Evolutionary conservation across 23 tunicate genomes (phyloP), one percentile per base, ranked within the genome.

Genomic region (Ciona savignyi): DNA sequence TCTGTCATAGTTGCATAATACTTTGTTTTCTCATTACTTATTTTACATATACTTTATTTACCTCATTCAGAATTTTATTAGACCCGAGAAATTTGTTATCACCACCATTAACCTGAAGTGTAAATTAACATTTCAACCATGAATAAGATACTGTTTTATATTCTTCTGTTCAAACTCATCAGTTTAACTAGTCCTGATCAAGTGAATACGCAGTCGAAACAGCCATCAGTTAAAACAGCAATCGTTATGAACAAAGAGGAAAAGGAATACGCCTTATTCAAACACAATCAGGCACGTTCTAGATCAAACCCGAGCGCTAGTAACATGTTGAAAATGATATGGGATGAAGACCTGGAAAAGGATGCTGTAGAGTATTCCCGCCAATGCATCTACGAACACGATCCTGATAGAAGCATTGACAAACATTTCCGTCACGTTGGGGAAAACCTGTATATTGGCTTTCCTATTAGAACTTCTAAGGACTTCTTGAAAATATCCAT

Each of bases 341-440:
- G 92, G 92, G 83, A 85, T 69, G 73, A 78, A 49, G 70, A 63
- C 2, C 75, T 85, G 22, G 84, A 49, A 25, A 33, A 71, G 19
- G 27, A 74, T 27, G 92, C 93, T 0, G 34, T 70, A 32, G 77
- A 62, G 22, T 86, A 86, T 62, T 80, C 93, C 22, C 61, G 93
- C 30, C 62, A 70, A 48, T 86, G 93, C 67, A 64, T 86, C 15
- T 86, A 73, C 73, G 75, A 62, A 34, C 93, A 86, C 69, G 93
- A 74, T 29, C 82, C 67, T n/a, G 28, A 23, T 22, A 11, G 28
- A 9, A 63, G 67, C 28, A 22, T 25, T 11, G 28, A 25, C 22
- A 9, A 22, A 3, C 23, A 77, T 30, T 81, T 74, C 30, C 0
- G 31, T 2, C 23, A 49, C 29, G 65, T 76, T 3, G 81, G 81